A percentile compares a stretch with the other conserved stretches of the same genome.
These are phyloP conservation scores for Grantiella picta DNA, from an alignment of 2,113 vertebrate genomes.

Conservation along the genomic window DNA sequence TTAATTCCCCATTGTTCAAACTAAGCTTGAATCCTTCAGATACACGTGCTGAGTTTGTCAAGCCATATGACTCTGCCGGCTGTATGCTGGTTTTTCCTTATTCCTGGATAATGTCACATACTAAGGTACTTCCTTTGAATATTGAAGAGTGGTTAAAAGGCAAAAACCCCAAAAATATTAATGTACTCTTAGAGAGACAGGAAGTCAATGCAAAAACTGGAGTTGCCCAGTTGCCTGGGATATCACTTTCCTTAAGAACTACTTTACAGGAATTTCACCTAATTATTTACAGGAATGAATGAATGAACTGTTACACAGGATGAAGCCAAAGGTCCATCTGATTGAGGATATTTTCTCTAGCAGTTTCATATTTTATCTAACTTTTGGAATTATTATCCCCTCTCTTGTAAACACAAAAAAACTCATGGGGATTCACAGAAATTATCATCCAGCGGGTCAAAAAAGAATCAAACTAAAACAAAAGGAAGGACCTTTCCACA, in stretches of 20 bases:
- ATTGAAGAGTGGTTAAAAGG: background rate
- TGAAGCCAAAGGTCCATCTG: background rate
- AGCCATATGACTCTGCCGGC: background rate
- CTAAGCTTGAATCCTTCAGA: background rate
- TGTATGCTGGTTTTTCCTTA: background rate
- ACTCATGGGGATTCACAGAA: background rate
- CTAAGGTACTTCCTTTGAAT: background rate
- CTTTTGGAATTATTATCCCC: background rate
- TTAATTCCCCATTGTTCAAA: background rate
- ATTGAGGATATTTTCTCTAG: background rate
- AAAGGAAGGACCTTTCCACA: conserved; percentile 13
- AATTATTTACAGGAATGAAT: background rate
- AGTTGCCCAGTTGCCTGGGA: background rate
- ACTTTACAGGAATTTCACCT: conserved; percentile 3
- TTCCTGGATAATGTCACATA: background rate
- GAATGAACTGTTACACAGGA: background rate
- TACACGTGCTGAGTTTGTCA: background rate
- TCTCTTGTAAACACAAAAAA: conserved; percentile 18
- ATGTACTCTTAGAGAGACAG: background rate
- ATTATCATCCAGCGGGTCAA: background rate
- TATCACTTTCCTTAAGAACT: background rate
- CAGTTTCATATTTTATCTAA: background rate
- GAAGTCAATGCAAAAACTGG: background rate
- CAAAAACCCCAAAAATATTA: background rate
- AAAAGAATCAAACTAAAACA: background rate